Percentiles rank a stretch among this genome's conserved stretches.
phyloP scores from a whole-genome alignment of 2,797 vertebrate species.

The Betta splendens region DNA sequence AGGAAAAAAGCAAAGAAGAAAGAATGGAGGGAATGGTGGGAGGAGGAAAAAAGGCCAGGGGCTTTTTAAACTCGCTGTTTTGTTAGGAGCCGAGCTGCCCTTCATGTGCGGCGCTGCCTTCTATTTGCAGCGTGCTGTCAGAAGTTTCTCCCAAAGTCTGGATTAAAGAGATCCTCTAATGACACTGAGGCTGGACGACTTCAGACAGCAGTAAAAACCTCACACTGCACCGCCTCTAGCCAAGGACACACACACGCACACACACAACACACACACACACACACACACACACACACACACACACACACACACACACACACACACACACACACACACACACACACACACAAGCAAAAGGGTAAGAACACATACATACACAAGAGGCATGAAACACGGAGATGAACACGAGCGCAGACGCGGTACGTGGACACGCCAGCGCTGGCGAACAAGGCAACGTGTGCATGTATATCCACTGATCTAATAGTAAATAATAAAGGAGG shows the following conservation, averaged over 20 bases:
- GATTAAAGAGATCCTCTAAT: slow-evolving; percentile 85
- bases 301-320: slow-evolving; percentile 10
- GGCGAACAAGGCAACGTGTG: slow-evolving; percentile 63
- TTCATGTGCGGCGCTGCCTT: slow-evolving; percentile 77
- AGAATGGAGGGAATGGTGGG: slow-evolving; percentile 61
- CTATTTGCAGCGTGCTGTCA: slow-evolving; percentile 80
- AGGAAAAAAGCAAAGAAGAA: slow-evolving; percentile 66
- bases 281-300: slow-evolving; percentile 23
- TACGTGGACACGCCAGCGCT: slow-evolving; percentile 51
- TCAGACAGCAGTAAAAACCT: slow-evolving; percentile 75
- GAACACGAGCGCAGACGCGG: slow-evolving; percentile 55
- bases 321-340: too few relatives aligned
- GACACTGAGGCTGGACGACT: slow-evolving; percentile 78
- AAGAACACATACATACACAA: slow-evolving; percentile 63
- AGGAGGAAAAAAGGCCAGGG: slow-evolving; percentile 70
- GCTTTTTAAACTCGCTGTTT: slow-evolving; percentile 81
- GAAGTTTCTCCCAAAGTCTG: slow-evolving; percentile 79
- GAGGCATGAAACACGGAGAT: slow-evolving; percentile 50
- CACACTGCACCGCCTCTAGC: slow-evolving; percentile 71
- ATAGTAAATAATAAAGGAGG: slow-evolving; percentile 80
- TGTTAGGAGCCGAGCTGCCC: slow-evolving; percentile 75
- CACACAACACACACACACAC: slow-evolving; percentile 37
- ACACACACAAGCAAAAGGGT: slow-evolving; percentile 25
- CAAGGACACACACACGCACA: slow-evolving; percentile 60
- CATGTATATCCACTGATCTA: slow-evolving; percentile 63